Evolutionary conservation across 2,113 vertebrate genomes (phyloP), one percentile per base, ranked within the genome.

Genomic region (Anarrhichthys ocellatus): DNA sequence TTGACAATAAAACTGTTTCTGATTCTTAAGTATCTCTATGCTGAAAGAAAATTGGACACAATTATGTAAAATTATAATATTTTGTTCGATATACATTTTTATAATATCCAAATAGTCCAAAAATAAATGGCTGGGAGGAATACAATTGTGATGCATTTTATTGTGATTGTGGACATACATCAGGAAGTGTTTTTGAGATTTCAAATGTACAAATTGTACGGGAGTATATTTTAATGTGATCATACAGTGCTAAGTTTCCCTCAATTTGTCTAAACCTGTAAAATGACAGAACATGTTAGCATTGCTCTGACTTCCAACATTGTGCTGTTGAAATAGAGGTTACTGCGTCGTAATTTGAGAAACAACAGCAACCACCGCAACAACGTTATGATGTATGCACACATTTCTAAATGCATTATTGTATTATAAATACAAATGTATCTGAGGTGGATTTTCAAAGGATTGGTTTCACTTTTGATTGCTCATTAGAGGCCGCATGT

Each of bases 381-480:
- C 5, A 8, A 74, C 50, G 32, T 73, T 61, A 48, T 22, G 40
- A 73, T 36, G 36, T 58, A 32, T n/a, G n/a, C 8, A 38, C 59
- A 66, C 62, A 73, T 72, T 62, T 81, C 62, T 29, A 67, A 69
- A 68, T 42, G 48, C 40, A 10, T 24, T 36, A 56, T 32, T 32
- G 4, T 32, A 67, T 81, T 32, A 32, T 27, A 82, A 73, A 76
- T 67, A 79, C 54, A 72, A 62, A 72, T 58, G 44, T 10, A 9
- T 73, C 48, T 66, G 68, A 62, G 62, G 56, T 75, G 66, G 29
- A 72, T 74, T 64, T 74, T 78, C 64, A 75, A 50, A 29, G 70
- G 74, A 82, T 22, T 73, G 38, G 67, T 80, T 80, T 61, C 46
- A 58, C 22, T 46, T 81, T 24, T 73, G 63, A 83, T 82, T 84